These are phyloP conservation scores for Poeciliopsis gracilis DNA, from an alignment of 2,797 vertebrate genomes.

Conservation along the genomic window DNA sequence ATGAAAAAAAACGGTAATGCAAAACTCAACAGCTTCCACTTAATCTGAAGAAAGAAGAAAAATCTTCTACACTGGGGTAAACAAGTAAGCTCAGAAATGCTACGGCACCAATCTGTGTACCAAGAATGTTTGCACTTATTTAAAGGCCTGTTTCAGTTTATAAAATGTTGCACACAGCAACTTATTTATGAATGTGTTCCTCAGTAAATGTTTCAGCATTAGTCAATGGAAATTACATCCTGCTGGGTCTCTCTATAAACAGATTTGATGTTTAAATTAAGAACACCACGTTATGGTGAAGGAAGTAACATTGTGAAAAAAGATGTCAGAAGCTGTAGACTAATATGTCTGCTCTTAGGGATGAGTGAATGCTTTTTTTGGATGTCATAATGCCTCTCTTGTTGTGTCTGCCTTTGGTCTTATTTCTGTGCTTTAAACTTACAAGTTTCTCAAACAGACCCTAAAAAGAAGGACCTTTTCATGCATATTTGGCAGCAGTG, in stretches of 20 bases:
- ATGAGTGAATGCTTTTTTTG: slow-evolving; percentile 17
- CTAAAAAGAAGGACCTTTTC: slow-evolving; percentile 74
- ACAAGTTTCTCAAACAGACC: slow-evolving; percentile 55
- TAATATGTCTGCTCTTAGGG: slow-evolving; percentile 2
- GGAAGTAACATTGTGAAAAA: slow-evolving; percentile 1
- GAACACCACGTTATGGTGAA: background rate
- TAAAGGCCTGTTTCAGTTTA: background rate
- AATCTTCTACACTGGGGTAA: slow-evolving; percentile 1
- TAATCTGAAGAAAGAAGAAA: background rate
- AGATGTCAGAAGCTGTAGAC: background rate
- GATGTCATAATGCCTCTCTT: slow-evolving; percentile 40
- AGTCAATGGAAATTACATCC: background rate
- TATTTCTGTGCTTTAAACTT: slow-evolving; percentile 49
- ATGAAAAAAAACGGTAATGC: background rate
- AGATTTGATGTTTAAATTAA: slow-evolving; percentile 12
- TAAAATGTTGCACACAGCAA: background rate
- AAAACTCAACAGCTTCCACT: background rate
- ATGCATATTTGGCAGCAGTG: slow-evolving; percentile 71
- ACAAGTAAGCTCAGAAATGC: slow-evolving; percentile 1
- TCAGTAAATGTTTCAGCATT: background rate
- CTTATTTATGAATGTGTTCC: background rate
- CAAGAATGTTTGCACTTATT: background rate
- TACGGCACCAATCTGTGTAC: slow-evolving; percentile 7
- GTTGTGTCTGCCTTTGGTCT: slow-evolving; percentile 35
- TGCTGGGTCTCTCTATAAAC: slow-evolving; percentile 1